Conservation (phyloP, 2,888 invertebrate genomes). For the Eubasilissa splendida region DNA sequence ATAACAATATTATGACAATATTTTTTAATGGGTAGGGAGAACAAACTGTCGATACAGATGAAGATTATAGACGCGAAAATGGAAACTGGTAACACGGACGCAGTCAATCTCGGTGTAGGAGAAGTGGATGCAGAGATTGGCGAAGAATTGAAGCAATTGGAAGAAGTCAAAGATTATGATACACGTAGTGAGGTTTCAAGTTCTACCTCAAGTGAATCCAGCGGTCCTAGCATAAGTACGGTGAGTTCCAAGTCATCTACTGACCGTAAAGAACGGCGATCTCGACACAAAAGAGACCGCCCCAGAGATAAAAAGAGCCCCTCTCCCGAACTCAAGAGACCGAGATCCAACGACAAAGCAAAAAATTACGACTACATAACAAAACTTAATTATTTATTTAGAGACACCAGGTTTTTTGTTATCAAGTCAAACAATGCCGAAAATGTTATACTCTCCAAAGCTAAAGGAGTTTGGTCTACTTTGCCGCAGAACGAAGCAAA, state of each 20-base stretch:
- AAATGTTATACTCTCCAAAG: slow-evolving; percentile 95
- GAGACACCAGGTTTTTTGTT: slow-evolving; percentile 94
- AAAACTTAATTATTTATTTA: slow-evolving; percentile 93
- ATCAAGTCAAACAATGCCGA: slow-evolving; percentile 99
- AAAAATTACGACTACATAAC: slow-evolving; percentile 90
- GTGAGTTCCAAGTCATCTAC: slow-evolving; percentile 81
- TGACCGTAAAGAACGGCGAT: slow-evolving; percentile 71
- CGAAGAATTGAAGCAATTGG: slow-evolving; percentile 84
- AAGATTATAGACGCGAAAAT: slow-evolving; percentile 62
- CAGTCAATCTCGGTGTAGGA: slow-evolving; percentile 78
- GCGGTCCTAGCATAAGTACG: slow-evolving; percentile 84
- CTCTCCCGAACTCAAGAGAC: slow-evolving; percentile 65
- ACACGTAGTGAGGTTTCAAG: slow-evolving; percentile 92
- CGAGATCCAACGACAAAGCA: slow-evolving; percentile 66
- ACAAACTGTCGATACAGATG: slow-evolving; percentile 46
- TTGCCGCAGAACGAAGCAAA: slow-evolving; percentile 97
- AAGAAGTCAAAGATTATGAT: slow-evolving; percentile 84
- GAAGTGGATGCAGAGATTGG: slow-evolving; percentile 83
- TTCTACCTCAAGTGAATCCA: slow-evolving; percentile 81
- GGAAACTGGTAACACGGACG: slow-evolving; percentile 74
- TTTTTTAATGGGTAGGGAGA: slow-evolving; percentile 36
- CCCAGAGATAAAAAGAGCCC: slow-evolving; percentile 59
- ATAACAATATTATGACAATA: slow-evolving; percentile 6
- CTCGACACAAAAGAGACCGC: slow-evolving; percentile 72
- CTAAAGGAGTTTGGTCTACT: slow-evolving; percentile 98